Base-by-base conservation (phyloP, 2,888 invertebrate species). In the Acronicta psi region DNA sequence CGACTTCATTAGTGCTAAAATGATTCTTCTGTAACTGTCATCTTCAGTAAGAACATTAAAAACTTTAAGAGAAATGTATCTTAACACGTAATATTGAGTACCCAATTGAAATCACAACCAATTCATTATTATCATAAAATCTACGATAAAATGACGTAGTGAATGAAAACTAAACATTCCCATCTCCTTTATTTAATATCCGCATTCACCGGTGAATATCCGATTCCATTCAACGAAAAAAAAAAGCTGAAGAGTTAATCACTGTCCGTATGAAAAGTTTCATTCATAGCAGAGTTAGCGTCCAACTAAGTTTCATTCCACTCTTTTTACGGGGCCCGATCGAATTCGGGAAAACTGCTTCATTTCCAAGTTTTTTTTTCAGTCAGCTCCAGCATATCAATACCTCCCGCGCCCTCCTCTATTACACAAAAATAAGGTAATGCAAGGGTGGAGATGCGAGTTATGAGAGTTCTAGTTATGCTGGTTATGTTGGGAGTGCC, bases 271-370 rank as follows among this genome's bases (percentile, higher is more conserved):
- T 79, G 79, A 85, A 89, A 89, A 86, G 80, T 86, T 85, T 66
- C 80, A 87, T 92, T 90, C 88, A 91, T 84, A 77, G 75, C 67
- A 66, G 81, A 89, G 86, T 85, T 86, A 87, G 85, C 87, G 84
- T 86, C 82, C 82, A 88, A 85, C 86, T 87, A 83, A 86, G 85
- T 84, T 86, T 79, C 82, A 82, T 81, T 84, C 73, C 68, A 77
- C 79, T 84, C 79, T 90, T 89, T 85, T 84, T 80, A 77, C 55
- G 41, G 69, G 58, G 72, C 77, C 70, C 83, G 82, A 88, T 88
- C 86, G 87, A 89, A 87, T 86, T 81, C 80, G 79, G 77, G 78
- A 79, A 87, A 83, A 81, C 82, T 78, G 80, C 83, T 84, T 84
- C 82, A 85, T 87, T 84, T 83, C 73, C 59, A 69, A n/a, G n/a